Conservation (phyloP, 2,888 invertebrate genomes). For the Mellilla xanthometata region DNA sequence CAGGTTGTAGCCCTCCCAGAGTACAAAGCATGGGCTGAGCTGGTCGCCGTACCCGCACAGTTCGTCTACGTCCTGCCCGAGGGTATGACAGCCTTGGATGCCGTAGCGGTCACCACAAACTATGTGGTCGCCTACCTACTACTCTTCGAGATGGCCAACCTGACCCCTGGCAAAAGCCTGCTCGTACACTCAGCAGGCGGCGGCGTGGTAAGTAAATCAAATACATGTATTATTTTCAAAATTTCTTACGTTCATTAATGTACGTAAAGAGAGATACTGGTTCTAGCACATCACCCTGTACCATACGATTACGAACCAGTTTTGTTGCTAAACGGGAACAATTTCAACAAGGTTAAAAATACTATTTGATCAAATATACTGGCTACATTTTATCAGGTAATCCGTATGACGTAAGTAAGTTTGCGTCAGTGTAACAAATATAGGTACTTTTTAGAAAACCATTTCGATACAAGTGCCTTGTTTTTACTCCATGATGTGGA, state of each 20-base stretch:
- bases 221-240: no score
- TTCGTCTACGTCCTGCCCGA: conserved; percentile 90
- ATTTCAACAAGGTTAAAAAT: background rate
- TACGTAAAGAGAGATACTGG: no score
- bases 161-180: conserved; percentile 90
- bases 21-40: conserved; percentile 93
- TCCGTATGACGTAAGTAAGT: conserved; percentile 13
- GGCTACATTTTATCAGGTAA: conserved; percentile 12
- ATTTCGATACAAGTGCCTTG: background rate
- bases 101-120: conserved; percentile 92
- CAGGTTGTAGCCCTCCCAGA: conserved; percentile 93
- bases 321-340: no score
- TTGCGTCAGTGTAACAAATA: conserved; percentile 12
- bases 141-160: conserved; percentile 91
- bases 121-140: conserved; percentile 93
- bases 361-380: background rate
- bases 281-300: no score
- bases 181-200: conserved; percentile 94
- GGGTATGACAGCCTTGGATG: conserved; percentile 89
- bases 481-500: no score
- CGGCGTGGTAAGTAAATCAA: conserved; percentile 92
- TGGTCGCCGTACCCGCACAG: conserved; percentile 90
- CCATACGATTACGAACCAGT: no score
- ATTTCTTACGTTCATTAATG: no score
- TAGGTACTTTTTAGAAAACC: background rate